phyloP scores from a whole-genome alignment of 1,140 invertebrate species.

The Musca vetustissima region DNA sequence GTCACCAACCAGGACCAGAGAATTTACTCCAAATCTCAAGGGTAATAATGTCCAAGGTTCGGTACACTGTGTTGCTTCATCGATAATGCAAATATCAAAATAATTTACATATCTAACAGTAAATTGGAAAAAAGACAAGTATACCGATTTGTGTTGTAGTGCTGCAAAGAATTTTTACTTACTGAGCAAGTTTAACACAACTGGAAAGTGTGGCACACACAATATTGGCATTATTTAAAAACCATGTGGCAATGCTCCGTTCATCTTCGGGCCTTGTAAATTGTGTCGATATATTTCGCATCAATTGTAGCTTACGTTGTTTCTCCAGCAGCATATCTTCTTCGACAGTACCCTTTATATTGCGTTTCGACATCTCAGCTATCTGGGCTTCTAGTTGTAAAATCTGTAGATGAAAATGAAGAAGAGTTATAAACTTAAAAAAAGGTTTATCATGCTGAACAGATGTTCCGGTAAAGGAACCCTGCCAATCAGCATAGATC shows the following conservation, averaged over 20 bases:
- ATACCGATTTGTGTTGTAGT: too few species aligned
- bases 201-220: slow-evolving; percentile 57
- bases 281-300: slow-evolving; percentile 34
- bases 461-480: too few species aligned
- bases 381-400: slow-evolving; percentile 32
- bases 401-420: slow-evolving; percentile 21
- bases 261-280: slow-evolving; percentile 38
- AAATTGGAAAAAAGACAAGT: not conserved
- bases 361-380: slow-evolving; percentile 20
- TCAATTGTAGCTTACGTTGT: slow-evolving; percentile 17
- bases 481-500: too few species aligned
- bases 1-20: slow-evolving; percentile 86
- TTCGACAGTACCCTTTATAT: slow-evolving; percentile 17
- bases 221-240: slow-evolving; percentile 46
- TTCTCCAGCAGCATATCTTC: slow-evolving; percentile 25
- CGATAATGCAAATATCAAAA: slow-evolving; percentile 84
- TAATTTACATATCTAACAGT: slow-evolving; percentile 55
- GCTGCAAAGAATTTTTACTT: too few species aligned
- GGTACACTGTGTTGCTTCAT: slow-evolving; percentile 86
- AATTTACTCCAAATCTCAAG: slow-evolving; percentile 69
- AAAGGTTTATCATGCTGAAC: too few species aligned
- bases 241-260: slow-evolving; percentile 31
- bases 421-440: too few species aligned
- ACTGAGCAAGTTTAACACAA: slow-evolving; percentile 41
- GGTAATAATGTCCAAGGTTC: slow-evolving; percentile 83